Conservation (phyloP, 2,888 invertebrate genomes). For the Candidula unifasciata region DNA sequence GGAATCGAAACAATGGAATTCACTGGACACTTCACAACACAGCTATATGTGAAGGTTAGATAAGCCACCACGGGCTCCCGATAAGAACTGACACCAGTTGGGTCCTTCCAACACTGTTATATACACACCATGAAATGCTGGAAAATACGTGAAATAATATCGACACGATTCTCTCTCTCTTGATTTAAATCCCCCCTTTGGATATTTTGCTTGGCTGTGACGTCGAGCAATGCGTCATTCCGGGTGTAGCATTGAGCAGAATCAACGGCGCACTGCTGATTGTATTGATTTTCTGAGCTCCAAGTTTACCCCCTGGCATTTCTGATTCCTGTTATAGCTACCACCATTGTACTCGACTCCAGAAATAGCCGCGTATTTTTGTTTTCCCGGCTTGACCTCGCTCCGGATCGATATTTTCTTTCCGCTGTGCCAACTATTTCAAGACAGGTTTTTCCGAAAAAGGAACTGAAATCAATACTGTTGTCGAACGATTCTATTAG, state of each 20-base stretch:
- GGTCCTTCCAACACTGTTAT: background rate
- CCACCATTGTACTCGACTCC: background rate
- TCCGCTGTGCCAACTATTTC: too few species aligned
- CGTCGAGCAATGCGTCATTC: slow-evolving; percentile 13
- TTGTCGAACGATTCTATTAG: too few species aligned
- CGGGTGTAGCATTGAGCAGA: slow-evolving; percentile 4
- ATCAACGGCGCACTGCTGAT: background rate
- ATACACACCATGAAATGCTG: background rate
- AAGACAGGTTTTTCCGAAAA: too few species aligned
- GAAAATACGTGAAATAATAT: slow-evolving; percentile 1
- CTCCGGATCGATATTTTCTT: too few species aligned
- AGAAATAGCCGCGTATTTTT: background rate
- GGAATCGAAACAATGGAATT: too few species aligned
- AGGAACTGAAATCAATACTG: too few species aligned
- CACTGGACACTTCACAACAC: too few species aligned
- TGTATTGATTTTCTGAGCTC: background rate
- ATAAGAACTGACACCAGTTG: background rate
- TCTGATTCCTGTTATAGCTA: background rate
- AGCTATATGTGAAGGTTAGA: too few species aligned
- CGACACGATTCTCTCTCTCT: background rate
- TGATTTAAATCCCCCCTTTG: slow-evolving; percentile 1
- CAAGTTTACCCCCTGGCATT: background rate
- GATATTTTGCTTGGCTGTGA: slow-evolving; percentile 6
- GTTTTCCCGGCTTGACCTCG: too few species aligned
- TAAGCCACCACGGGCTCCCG: background rate